phyloP scores from a whole-genome alignment of 2,888 invertebrate species.

The Adineta ricciae region DNA sequence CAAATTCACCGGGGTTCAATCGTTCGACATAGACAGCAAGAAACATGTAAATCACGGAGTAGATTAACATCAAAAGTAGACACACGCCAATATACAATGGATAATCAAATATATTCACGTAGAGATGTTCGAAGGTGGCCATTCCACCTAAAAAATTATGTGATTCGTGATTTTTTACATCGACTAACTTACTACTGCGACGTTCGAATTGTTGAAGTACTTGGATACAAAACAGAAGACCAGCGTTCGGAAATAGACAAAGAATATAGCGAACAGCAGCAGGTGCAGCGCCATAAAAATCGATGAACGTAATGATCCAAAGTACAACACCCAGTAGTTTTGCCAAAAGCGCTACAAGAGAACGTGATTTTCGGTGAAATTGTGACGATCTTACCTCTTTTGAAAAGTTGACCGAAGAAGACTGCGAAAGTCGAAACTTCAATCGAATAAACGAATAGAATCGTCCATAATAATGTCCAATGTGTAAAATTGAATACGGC shows the following conservation, averaged over 20 bases:
- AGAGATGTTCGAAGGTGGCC: neutral
- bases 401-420: slow-evolving; percentile 31
- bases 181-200: slow-evolving; percentile 17
- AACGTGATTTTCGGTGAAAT: neutral
- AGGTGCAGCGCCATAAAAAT: slow-evolving; percentile 28
- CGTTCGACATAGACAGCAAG: slow-evolving; percentile 50
- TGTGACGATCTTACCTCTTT: neutral
- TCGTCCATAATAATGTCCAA: neutral
- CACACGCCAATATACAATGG: slow-evolving; percentile 22
- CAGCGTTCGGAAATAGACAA: slow-evolving; percentile 29
- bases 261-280: slow-evolving; percentile 25
- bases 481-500: neutral
- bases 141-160: neutral
- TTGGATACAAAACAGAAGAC: slow-evolving; percentile 26
- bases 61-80: slow-evolving; percentile 44
- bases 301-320: slow-evolving; percentile 29
- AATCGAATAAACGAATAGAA: slow-evolving; percentile 20
- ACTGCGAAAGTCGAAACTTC: slow-evolving; percentile 25
- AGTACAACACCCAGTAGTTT: slow-evolving; percentile 26
- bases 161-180: no score
- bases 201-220: slow-evolving; percentile 28
- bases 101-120: slow-evolving; percentile 27
- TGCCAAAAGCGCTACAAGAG: slow-evolving; percentile 24
- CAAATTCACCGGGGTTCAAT: slow-evolving; percentile 45
- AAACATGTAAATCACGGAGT: slow-evolving; percentile 45